Evolutionary conservation across 2,797 vertebrate species (phyloP).

Genomic region (Enteromius anoplus): DNA sequence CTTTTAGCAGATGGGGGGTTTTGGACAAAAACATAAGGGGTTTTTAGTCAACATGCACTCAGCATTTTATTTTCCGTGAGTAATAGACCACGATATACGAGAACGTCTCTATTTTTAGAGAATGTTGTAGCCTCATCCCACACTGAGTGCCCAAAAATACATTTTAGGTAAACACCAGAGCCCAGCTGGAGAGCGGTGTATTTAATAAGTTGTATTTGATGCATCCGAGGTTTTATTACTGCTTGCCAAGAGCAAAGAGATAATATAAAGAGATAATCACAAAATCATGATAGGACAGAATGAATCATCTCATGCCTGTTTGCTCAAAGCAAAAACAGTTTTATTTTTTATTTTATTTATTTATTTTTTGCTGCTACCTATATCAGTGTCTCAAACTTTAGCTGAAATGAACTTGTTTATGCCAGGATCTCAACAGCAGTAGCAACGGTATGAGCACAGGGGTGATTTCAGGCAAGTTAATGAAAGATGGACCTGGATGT

Average conservation of each 20-base stretch:
- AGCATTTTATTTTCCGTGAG: neutral
- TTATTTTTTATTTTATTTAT: too few relatives aligned
- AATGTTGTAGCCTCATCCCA: neutral
- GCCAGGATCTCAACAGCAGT: conserved; percentile 13
- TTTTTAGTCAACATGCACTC: neutral
- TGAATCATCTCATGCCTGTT: neutral
- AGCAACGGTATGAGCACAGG: neutral
- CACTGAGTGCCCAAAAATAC: neutral
- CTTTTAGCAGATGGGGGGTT: neutral
- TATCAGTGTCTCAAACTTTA: neutral
- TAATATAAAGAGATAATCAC: conserved; percentile 8
- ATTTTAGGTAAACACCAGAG: conserved; percentile 5
- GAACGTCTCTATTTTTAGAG: neutral
- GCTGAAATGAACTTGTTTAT: conserved; percentile 35
- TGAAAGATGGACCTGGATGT: conserved; percentile 11
- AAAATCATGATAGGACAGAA: neutral
- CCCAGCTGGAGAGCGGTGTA: neutral
- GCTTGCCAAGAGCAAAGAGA: conserved; percentile 2
- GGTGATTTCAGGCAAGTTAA: conserved; percentile 18
- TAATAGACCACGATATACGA: neutral
- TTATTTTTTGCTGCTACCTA: neutral
- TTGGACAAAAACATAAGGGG: neutral
- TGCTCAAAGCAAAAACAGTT: conserved; percentile 15
- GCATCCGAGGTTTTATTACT: conserved; percentile 4
- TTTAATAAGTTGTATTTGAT: conserved; percentile 19